Conservation (phyloP, 2,113 vertebrate genomes). For the Aldabrachelys gigantea region DNA sequence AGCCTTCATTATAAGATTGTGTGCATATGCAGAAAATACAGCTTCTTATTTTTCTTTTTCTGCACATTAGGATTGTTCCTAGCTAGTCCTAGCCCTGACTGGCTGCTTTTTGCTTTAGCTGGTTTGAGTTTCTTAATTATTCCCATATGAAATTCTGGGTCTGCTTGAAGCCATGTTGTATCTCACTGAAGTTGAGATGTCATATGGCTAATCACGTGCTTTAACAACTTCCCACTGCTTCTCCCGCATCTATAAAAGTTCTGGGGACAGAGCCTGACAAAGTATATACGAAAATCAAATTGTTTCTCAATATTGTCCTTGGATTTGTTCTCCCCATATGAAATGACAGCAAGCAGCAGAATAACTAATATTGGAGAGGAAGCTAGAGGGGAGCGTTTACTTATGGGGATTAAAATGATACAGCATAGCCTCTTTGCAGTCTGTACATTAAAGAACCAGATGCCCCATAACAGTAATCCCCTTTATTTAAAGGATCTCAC, state of each 20-base stretch:
- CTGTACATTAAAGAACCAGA: slow-evolving; percentile 43
- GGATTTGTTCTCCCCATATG: slow-evolving; percentile 17
- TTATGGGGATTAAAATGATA: slow-evolving; percentile 61
- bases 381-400: slow-evolving; percentile 51
- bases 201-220: too few species aligned
- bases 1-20: neutral
- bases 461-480: slow-evolving; percentile 57
- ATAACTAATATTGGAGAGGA: slow-evolving; percentile 26
- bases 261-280: slow-evolving; percentile 51
- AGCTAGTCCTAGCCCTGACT: slow-evolving; percentile 36
- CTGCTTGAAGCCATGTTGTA: slow-evolving; percentile 51
- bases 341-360: slow-evolving; percentile 45
- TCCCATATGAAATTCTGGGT: slow-evolving; percentile 58
- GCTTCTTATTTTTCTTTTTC: slow-evolving; percentile 26
- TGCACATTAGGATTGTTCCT: slow-evolving; percentile 25
- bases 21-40: neutral
- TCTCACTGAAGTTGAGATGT: slow-evolving; percentile 54
- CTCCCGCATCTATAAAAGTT: slow-evolving; percentile 27
- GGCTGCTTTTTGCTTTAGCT: slow-evolving; percentile 56
- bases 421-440: slow-evolving; percentile 24
- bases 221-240: slow-evolving; percentile 37
- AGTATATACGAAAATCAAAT: slow-evolving; percentile 51
- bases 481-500: slow-evolving; percentile 54
- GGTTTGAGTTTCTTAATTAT: slow-evolving; percentile 57
- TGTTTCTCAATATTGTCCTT: slow-evolving; percentile 62